Evolutionary conservation across 1,140 invertebrate species (phyloP), one percentile per base, ranked within the genome.

Genomic region (Musca vetustissima): DNA sequence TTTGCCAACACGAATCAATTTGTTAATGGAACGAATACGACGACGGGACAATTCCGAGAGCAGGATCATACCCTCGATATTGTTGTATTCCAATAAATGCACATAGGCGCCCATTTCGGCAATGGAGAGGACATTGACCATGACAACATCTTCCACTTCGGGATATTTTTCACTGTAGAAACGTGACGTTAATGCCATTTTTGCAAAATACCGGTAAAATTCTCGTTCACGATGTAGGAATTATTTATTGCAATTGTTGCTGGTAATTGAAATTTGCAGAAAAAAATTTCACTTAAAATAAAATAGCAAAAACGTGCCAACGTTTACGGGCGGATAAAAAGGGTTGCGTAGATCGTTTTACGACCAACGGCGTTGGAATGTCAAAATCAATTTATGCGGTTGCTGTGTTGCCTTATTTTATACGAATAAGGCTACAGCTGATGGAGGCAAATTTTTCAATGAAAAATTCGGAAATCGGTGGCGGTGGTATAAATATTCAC

Each of bases 51-150:
- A 87, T 85, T 99, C 98, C 21, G 96, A 98, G 0, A 96, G 84
- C 73, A 96, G 85, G 69, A 96, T 97, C 94, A 96, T 96, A 74
- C 98, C 98, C 84, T 99, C 98, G 71, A 98, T 99, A 77, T 98
- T 97, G 83, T 99, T 98, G 81, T 99, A 99, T 85, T 99, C 98
- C 64, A 99, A 85, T 59, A 99, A 85, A 83, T 98, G 93, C 4
- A 99, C 98, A 84, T 99, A 99, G 6, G 98, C 98, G 69, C 98
- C 98, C 97, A 99, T 99, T 86, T 99, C 97, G 43, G 97, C 97
- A 75, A 99, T 99, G 72, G 94, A 95, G 15, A 95, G 88, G 1
- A 99, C 98, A 83, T 98, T 99, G 4, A 99, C 98, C 96, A 99
- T 98, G 13, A 99, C 98, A 32, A 99, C 97, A 90, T 99, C 98